Evolutionary conservation across 2,113 vertebrate genomes (phyloP), one percentile per base, ranked within the genome.

Genomic region (Isichthys henryi): DNA sequence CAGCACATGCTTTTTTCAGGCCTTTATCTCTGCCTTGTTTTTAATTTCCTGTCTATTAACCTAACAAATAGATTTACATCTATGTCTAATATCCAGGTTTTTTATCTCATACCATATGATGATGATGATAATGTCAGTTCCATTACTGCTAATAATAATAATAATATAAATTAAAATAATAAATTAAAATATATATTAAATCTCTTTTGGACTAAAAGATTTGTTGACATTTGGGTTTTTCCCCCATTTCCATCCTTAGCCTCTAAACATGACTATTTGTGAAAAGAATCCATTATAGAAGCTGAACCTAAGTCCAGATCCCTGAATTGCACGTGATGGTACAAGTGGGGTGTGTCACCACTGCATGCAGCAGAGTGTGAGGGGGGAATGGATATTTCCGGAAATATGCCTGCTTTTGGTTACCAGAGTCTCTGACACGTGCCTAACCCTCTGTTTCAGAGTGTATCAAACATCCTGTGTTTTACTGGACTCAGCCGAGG

Each of bases 31-130:
- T 11, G 2, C n/a, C n/a, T 27, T 85, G 82, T 49, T 85, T 85
- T 45, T 27, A 48, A 49, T 85, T 85, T 85, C 82, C 82, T 13
- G 82, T 50, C 48, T 86, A 86, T 86, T 86, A 86, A 45, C 21
- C 21, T 50, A 86, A 13, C 46, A 50, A 27, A 86, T 86, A 86
- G 46, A 86, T 86, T 50, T 86, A 48, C 46, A 21, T 85, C 82
- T 46, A 49, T 85, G 23, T 48, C 9, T 49, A 85, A 85, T 85
- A 85, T 50, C n/a, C 39, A 84, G 62, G 62, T 70, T 77, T 80
- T 27, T 86, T 27, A 49, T 45, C 45, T 49, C 23, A 11, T 49
- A 86, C 45, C n/a, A 49, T 50, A 86, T 27, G 10, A 50, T 85
- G 82, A 84, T 48, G 9, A 50, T 27, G 6, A 86, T 86, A 50